Percentiles rank a stretch among this genome's conserved stretches.
Conservation (phyloP, 2,113 vertebrate genomes). For the Podarcis cretensis region DNA sequence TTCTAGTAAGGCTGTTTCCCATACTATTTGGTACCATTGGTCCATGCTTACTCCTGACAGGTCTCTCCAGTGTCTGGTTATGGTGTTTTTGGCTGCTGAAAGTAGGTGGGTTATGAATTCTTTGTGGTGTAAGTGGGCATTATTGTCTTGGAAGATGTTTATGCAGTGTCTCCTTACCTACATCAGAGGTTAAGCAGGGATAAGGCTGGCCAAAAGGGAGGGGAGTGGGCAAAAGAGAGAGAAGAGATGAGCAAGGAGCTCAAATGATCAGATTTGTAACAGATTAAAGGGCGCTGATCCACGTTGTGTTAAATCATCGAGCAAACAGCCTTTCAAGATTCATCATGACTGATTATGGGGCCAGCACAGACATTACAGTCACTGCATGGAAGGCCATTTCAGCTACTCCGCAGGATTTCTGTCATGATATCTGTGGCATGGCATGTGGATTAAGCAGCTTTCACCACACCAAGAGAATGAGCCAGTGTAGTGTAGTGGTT, state of each 20-base stretch:
- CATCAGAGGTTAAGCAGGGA: slow-evolving; percentile 64
- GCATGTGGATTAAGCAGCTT: too few relatives aligned
- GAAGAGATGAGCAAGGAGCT: slow-evolving; percentile 44
- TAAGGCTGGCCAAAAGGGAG: slow-evolving; percentile 60
- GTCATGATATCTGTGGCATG: not conserved
- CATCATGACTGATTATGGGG: not conserved
- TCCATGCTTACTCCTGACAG: too few relatives aligned
- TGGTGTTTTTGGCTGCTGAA: too few relatives aligned
- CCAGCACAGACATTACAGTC: not conserved
- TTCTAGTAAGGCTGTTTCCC: too few relatives aligned
- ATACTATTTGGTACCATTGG: too few relatives aligned
- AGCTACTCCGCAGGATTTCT: not conserved
- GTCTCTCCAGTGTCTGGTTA: too few relatives aligned
- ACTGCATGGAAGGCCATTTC: not conserved
- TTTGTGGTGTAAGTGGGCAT: too few relatives aligned
- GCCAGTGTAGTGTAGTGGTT: too few relatives aligned
- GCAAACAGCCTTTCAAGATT: slow-evolving; percentile 42
- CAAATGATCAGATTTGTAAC: slow-evolving; percentile 56
- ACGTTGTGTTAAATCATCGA: slow-evolving; percentile 34
- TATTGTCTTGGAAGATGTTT: too few relatives aligned
- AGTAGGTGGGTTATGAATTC: too few relatives aligned
- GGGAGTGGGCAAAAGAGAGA: slow-evolving; percentile 16
- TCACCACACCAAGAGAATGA: too few relatives aligned
- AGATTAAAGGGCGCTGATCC: slow-evolving; percentile 53
- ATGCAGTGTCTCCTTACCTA: slow-evolving; percentile 73